phyloP scores from a whole-genome alignment of 1,140 invertebrate species.

The Nebria ingens region DNA sequence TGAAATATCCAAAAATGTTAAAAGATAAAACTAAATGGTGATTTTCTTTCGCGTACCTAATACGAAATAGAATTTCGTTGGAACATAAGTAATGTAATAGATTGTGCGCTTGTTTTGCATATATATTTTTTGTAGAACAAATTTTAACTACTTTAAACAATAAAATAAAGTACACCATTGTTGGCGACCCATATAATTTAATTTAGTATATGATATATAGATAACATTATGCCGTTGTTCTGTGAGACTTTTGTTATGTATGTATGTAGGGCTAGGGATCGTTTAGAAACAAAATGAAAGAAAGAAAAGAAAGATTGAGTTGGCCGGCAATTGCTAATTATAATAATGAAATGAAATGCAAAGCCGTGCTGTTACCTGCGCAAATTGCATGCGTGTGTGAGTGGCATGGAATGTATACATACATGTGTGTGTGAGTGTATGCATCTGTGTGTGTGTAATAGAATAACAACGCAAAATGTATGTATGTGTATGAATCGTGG shows the following conservation, averaged over 20 bases:
- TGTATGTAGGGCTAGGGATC: not conserved
- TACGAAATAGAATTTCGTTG: too few species aligned
- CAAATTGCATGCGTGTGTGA: not conserved
- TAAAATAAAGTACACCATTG: too few species aligned
- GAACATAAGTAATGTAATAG: too few species aligned
- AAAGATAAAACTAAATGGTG: too few species aligned
- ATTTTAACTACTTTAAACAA: too few species aligned
- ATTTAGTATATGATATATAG: not conserved
- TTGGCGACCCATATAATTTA: too few species aligned
- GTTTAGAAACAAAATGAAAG: not conserved
- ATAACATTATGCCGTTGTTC: conserved; percentile 5
- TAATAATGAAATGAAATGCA: not conserved
- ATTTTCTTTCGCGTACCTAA: too few species aligned
- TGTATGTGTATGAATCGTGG: conserved; percentile 2
- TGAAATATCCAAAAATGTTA: too few species aligned
- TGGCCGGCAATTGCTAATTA: not conserved
- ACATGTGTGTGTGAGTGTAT: not conserved
- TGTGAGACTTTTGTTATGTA: not conserved
- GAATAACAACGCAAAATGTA: conserved; percentile 2
- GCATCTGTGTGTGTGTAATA: not conserved
- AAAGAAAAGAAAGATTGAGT: not conserved
- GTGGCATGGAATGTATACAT: not conserved
- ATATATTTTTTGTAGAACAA: too few species aligned
- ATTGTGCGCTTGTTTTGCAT: too few species aligned
- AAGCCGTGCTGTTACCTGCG: not conserved